phyloP scores from a whole-genome alignment of 2,888 invertebrate species.

The Oligia strigilis region DNA sequence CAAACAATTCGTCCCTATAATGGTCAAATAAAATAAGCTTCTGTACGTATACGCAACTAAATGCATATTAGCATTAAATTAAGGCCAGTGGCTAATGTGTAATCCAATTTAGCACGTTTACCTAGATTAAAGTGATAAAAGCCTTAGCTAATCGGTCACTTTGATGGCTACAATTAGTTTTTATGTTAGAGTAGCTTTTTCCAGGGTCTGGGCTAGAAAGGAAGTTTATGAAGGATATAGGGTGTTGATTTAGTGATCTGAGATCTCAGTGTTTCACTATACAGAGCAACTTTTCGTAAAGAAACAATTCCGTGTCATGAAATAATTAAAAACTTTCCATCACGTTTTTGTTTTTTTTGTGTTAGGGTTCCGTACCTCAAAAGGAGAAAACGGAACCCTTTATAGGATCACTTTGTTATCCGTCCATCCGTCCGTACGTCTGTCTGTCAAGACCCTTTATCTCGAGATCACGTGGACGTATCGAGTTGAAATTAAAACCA shows the following conservation, averaged over 20 bases:
- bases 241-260: neutral
- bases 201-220: neutral
- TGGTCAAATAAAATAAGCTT: conserved; percentile 45
- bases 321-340: too few relatives aligned
- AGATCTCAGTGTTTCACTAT: neutral
- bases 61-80: conserved; percentile 64
- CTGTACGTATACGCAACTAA: conserved; percentile 30
- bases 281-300: neutral
- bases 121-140: conserved; percentile 65
- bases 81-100: conserved; percentile 63
- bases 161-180: conserved; percentile 56
- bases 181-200: conserved; percentile 36
- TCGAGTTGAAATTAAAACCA: too few relatives aligned
- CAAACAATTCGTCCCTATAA: conserved; percentile 10
- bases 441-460: too few relatives aligned
- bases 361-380: too few relatives aligned
- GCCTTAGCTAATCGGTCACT: conserved; percentile 52
- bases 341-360: too few relatives aligned
- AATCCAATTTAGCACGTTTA: conserved; percentile 66
- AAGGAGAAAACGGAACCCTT: too few relatives aligned
- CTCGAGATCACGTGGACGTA: too few relatives aligned
- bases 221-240: neutral
- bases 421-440: too few relatives aligned
- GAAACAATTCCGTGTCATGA: too few relatives aligned
- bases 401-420: too few relatives aligned